Conservation (phyloP, 2,888 invertebrate species). For the Meta bourneti region DNA sequence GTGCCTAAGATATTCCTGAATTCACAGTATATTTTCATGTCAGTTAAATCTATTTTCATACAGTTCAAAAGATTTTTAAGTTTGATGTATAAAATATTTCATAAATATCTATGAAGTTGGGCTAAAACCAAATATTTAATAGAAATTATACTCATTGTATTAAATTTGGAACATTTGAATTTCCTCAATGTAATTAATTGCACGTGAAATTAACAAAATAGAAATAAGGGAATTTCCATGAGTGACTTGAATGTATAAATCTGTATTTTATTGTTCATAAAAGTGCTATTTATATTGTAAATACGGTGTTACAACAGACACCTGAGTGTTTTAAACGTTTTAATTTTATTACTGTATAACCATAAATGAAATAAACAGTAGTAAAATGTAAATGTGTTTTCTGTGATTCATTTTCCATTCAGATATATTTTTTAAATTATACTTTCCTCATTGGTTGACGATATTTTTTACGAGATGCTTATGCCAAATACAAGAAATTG, state of each 20-base stretch:
- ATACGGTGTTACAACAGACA: conserved; percentile 17
- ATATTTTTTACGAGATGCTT: background rate
- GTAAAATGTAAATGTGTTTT: background rate
- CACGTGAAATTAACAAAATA: no score
- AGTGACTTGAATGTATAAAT: background rate
- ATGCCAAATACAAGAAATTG: background rate
- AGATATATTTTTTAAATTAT: background rate
- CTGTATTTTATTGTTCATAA: conserved; percentile 10
- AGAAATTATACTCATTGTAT: no score
- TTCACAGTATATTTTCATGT: no score
- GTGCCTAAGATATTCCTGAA: no score
- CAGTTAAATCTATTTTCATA: no score
- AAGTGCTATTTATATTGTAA: conserved; percentile 56
- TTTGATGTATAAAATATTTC: no score
- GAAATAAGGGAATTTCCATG: no score
- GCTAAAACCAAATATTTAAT: no score
- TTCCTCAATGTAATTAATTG: no score
- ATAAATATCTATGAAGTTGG: no score
- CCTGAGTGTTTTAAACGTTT: background rate
- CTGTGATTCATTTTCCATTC: background rate
- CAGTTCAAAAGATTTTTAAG: no score
- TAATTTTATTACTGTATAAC: conserved; percentile 15
- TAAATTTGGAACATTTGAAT: no score
- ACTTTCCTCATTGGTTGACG: background rate
- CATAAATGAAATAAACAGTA: conserved; percentile 5